phyloP scores from a whole-genome alignment of 64 coral and sea anemone species.

The Dendronephthya gigantea region DNA sequence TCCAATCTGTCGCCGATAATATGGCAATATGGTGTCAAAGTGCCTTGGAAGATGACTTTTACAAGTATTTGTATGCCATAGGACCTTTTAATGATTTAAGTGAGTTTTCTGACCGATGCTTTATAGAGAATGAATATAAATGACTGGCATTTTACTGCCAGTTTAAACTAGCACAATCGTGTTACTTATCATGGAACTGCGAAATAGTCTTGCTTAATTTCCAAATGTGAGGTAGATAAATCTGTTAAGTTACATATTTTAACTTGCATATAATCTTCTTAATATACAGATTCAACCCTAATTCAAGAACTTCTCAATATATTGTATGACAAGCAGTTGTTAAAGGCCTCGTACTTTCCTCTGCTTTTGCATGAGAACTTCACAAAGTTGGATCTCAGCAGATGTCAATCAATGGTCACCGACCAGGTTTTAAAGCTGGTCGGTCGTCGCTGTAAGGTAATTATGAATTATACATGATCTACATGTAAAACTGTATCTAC shows the following conservation, averaged over 20 bases:
- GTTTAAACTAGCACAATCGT: no score
- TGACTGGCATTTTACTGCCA: no score
- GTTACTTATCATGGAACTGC: no score
- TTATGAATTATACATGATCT: no score
- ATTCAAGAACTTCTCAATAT: not conserved
- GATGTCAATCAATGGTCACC: not conserved
- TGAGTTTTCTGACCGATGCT: not conserved
- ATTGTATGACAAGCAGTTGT: not conserved
- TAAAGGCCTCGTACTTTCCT: not conserved
- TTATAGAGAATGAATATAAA: no score
- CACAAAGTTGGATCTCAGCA: not conserved
- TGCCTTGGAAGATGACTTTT: not conserved
- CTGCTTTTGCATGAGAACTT: not conserved
- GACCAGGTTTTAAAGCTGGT: not conserved
- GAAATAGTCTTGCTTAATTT: no score
- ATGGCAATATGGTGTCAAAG: constrained; percentile 10
- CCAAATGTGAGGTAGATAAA: not conserved
- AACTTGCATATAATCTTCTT: not conserved
- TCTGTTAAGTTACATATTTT: not conserved
- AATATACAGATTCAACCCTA: not conserved
- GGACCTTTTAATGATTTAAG: not conserved
- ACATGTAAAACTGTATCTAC: no score
- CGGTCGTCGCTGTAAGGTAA: not conserved
- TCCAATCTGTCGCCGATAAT: not conserved
- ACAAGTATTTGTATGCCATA: not conserved